Evolutionary conservation across 2,113 vertebrate species (phyloP), one percentile per base, ranked within the genome.

Genomic region (Peromyscus maniculatus): DNA sequence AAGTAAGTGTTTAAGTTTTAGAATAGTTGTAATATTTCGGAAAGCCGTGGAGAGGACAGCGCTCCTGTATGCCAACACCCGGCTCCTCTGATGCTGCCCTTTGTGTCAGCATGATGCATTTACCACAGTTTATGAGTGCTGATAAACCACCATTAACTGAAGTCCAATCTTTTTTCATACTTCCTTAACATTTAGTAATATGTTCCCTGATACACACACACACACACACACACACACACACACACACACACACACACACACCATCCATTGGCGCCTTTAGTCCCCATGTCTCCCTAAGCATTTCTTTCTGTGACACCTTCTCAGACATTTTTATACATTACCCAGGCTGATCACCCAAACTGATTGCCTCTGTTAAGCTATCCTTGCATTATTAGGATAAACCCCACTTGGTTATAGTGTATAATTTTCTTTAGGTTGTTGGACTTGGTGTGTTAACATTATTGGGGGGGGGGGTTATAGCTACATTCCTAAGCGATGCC

Each of bases 21-120:
- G 87, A 26, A 10, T 49, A 9, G 5, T 74, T 55, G 52, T 33
- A 43, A 3, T 10, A 43, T 6, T 1, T 22, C 39, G 78, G n/a
- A 77, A 69, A 77, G 16, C 31, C 4, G 5, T 2, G 2, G 39
- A 43, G n/a, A n/a, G 16, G 5, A 5, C 10, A 74, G 15, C 10
- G 10, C 17, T 46, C 22, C n/a, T 11, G 10, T 22, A 28, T 1
- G 5, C n/a, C 86, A 16, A 12, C 13, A 5, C 69, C 46, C 2
- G 3, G 2, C 26, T 16, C 17, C 24, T 13, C 1, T 2, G 2
- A 15, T 36, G 1, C 1, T 8, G 1, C 7, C 2, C 36, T n/a
- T 49, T 19, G 8, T 6, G 1, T 9, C 22, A 15, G 16, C 72
- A 2, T 19, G 64, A 3, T 3, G 15, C 8, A 0, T 12, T n/a